Percentiles rank a stretch among this genome's conserved stretches.
Conservation (phyloP, 2,113 vertebrate genomes). For the Brachypodius melanocephalos region DNA sequence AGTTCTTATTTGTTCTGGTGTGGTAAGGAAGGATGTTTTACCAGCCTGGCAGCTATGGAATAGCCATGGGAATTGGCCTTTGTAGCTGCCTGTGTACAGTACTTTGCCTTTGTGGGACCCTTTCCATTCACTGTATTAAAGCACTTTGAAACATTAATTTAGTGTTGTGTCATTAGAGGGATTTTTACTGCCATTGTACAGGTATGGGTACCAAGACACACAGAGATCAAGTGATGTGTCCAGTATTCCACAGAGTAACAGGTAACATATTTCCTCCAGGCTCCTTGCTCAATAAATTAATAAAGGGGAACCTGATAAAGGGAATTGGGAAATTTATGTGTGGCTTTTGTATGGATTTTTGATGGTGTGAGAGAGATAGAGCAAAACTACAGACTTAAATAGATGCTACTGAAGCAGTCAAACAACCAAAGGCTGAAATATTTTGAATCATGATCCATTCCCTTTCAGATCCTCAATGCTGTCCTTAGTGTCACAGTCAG, state of each 20-base stretch:
- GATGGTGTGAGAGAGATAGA: not conserved
- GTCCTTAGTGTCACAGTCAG: not conserved
- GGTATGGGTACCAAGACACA: not conserved
- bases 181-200: not conserved
- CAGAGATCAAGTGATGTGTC: not conserved
- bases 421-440: not conserved
- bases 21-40: not conserved
- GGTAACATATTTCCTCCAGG: not conserved
- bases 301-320: not conserved
- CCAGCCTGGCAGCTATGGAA: not conserved
- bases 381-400: not conserved
- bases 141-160: not conserved
- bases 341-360: not conserved
- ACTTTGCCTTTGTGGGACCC: not conserved
- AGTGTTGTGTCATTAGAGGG: not conserved
- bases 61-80: not conserved
- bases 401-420: not conserved
- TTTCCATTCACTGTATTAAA: not conserved
- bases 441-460: not conserved
- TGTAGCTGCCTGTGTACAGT: not conserved
- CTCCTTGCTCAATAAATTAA: not conserved
- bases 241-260: not conserved
- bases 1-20: not conserved
- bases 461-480: not conserved
- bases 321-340: not conserved